Percentiles rank a stretch among this genome's conserved stretches.
Conservation (phyloP, 2,113 vertebrate species). For the Oophaga pumilio region DNA sequence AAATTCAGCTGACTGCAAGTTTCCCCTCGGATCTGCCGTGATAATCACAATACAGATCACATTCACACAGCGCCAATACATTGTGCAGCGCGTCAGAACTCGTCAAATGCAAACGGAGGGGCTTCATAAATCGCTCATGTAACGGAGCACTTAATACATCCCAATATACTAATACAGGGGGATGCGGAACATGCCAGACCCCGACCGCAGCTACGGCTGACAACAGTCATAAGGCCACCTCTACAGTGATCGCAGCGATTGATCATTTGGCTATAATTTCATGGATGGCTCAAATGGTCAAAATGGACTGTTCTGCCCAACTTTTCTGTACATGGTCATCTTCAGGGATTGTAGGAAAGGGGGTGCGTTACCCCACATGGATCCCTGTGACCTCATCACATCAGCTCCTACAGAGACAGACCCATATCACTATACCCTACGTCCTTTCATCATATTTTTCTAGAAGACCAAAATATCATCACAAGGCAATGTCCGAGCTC, state of each 20-base stretch:
- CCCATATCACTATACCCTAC: neutral
- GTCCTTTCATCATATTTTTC: neutral
- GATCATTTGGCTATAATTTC: too few relatives aligned
- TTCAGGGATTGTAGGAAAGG: too few relatives aligned
- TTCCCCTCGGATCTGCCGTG: neutral
- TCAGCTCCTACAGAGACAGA: neutral
- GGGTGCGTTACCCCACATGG: neutral
- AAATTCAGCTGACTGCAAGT: conserved; percentile 37
- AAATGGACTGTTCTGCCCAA: too few relatives aligned
- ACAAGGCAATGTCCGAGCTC: neutral
- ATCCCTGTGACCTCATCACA: neutral
- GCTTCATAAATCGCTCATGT: neutral
- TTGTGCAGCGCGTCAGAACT: neutral
- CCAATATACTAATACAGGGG: too few relatives aligned
- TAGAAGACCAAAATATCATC: neutral
- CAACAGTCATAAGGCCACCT: too few relatives aligned
- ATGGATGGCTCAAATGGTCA: too few relatives aligned
- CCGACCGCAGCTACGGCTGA: too few relatives aligned
- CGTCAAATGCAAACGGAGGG: neutral
- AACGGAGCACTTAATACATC: neutral
- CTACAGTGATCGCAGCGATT: too few relatives aligned
- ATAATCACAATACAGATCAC: neutral
- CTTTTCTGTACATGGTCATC: too few relatives aligned
- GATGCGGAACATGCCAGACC: too few relatives aligned
- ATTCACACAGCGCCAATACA: neutral